Percentiles rank a stretch among this genome's conserved stretches.
Conservation (phyloP, 2,797 vertebrate species). For the Malurus splendens region DNA sequence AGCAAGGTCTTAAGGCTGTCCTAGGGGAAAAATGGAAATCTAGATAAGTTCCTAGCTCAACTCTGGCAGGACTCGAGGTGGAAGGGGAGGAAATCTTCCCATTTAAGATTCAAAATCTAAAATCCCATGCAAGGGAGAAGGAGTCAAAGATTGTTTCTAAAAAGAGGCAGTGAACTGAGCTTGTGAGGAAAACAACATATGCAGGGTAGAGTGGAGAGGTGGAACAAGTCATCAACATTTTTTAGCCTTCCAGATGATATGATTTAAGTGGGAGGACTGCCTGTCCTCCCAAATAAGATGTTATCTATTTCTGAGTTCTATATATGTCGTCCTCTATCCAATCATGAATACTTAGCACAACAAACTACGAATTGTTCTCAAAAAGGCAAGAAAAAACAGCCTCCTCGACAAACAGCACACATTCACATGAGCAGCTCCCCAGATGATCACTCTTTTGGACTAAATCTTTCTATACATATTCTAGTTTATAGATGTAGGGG, state of each 20-base stretch:
- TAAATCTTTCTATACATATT: neutral
- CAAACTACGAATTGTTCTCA: conserved; percentile 21
- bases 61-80: neutral
- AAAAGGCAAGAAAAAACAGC: neutral
- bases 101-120: neutral
- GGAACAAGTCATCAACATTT: conserved; percentile 49
- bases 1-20: neutral
- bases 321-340: conserved; percentile 26
- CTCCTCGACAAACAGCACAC: neutral
- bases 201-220: conserved; percentile 39
- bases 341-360: conserved; percentile 29
- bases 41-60: neutral
- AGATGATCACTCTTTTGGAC: neutral
- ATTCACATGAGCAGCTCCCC: neutral
- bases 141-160: conserved; percentile 35
- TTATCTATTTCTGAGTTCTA: conserved; percentile 49
- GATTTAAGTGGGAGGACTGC: conserved; percentile 55
- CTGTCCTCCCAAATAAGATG: conserved; percentile 49
- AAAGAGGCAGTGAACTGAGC: conserved; percentile 17
- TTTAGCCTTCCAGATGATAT: conserved; percentile 45
- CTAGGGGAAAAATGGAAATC: conserved; percentile 36
- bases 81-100: neutral
- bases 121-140: neutral
- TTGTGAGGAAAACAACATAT: conserved; percentile 51
- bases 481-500: neutral